Conservation (phyloP, 2,888 invertebrate genomes). For the Esperia sulphurella region DNA sequence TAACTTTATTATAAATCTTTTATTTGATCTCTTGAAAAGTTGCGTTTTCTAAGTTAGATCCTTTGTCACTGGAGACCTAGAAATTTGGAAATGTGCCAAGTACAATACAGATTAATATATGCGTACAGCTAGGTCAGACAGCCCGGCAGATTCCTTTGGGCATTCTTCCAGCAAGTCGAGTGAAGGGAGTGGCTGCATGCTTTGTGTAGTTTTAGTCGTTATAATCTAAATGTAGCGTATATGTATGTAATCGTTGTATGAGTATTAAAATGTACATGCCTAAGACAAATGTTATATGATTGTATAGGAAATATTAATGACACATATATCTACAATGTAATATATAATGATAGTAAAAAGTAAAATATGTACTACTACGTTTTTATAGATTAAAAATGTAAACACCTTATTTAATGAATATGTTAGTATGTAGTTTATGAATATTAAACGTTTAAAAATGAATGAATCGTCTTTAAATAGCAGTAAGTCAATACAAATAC, state of each 20-base stretch:
- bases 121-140: conserved; percentile 13
- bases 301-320: no score
- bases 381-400: background rate
- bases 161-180: conserved; percentile 21
- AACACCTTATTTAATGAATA: background rate
- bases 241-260: background rate
- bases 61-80: no score
- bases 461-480: background rate
- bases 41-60: no score
- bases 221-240: background rate
- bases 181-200: conserved; percentile 46
- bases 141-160: conserved; percentile 17
- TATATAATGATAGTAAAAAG: background rate
- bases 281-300: no score
- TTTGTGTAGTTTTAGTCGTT: conserved; percentile 22
- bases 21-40: no score
- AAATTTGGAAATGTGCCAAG: conserved; percentile 4
- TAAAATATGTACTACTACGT: background rate
- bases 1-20: no score
- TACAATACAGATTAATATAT: conserved; percentile 10
- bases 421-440: background rate
- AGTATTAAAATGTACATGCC: background rate
- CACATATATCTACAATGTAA: background rate
- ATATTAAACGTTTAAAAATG: background rate
- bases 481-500: background rate